Evolutionary conservation across 2,888 invertebrate species (phyloP), one percentile per base, ranked within the genome.

Genomic region (Luffia ferchaultella): DNA sequence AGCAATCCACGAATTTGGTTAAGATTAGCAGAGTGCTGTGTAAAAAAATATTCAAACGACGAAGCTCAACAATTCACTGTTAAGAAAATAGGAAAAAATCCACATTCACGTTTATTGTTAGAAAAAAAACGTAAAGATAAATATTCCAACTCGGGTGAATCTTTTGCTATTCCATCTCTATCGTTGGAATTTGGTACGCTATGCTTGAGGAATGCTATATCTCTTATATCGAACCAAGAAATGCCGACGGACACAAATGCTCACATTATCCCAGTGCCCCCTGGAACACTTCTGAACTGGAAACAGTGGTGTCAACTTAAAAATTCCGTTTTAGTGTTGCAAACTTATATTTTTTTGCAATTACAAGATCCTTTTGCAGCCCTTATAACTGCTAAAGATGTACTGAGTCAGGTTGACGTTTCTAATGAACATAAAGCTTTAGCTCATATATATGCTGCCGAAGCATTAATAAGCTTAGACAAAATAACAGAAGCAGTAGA

Each of bases 1-100:
- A 91, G 91, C 60, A 97, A 96, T 73, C 93, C 97, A 2, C 86
- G 93, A 51, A 86, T 98, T 42, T 98, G 98, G 97, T 80, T 96
- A 52, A 87, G 97, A 60, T 84, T 98, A 62, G 96, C 97, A 0
- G 98, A 98, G 74, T 96, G 97, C 65, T 96, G 96, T 69, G 92
- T 96, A 45, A 88, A 86, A 60, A 86, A 86, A 63, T 86, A 89
- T 61, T 89, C 89, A 64, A 78, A 79, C 55, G 87, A 88, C 58
- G 85, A 86, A 66, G 64, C 67, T 2, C 70, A 77, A 51, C 77
- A 80, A 53, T 76, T 76, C 42, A 70, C 74, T 2, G 76, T 82
- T 1, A 79, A 77, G 54, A 82, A 80, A 58, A 57, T 85, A 16
- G 83, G 85, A 12, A 77, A 75, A 53, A 82, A 84, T 15, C 62